These are phyloP conservation scores for Cavia aperea DNA, from an alignment of 2,113 vertebrate species.

Conservation along the genomic window DNA sequence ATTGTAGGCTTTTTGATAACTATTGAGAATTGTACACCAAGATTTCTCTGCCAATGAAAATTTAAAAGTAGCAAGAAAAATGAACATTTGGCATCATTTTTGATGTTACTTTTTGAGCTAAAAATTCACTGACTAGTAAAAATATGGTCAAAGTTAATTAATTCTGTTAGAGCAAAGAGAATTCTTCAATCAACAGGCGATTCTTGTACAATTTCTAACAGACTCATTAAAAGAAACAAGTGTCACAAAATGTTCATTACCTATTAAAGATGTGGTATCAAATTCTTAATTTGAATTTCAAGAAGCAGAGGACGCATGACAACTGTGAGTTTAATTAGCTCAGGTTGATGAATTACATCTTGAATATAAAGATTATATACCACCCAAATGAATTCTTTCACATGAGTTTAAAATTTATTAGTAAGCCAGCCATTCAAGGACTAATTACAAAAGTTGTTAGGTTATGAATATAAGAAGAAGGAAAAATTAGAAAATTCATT, in stretches of 20 bases:
- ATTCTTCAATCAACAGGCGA: slow-evolving; percentile 57
- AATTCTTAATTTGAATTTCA: slow-evolving; percentile 73
- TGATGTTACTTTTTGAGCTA: slow-evolving; percentile 48
- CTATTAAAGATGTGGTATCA: slow-evolving; percentile 66
- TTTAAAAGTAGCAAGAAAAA: slow-evolving; percentile 45
- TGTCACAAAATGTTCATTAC: slow-evolving; percentile 70
- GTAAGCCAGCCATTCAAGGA: slow-evolving; percentile 50
- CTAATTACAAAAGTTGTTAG: slow-evolving; percentile 57
- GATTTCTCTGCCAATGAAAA: slow-evolving; percentile 30
- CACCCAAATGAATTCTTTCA: slow-evolving; percentile 64
- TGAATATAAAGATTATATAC: slow-evolving; percentile 66
- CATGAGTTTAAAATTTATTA: slow-evolving; percentile 67
- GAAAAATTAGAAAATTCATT: slow-evolving; percentile 56
- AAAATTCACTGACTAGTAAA: slow-evolving; percentile 58
- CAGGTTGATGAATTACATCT: slow-evolving; percentile 66
- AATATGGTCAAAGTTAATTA: slow-evolving; percentile 66
- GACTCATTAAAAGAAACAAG: slow-evolving; percentile 75
- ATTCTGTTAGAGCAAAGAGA: slow-evolving; percentile 57
- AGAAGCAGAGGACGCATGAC: slow-evolving; percentile 62
- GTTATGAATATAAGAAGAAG: slow-evolving; percentile 56
- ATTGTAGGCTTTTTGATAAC: neutral
- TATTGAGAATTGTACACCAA: neutral
- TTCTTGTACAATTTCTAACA: slow-evolving; percentile 58
- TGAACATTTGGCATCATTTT: slow-evolving; percentile 53
- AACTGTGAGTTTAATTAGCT: slow-evolving; percentile 71